Evolutionary conservation across 2,113 vertebrate species (phyloP).

Genomic region (Hippocampus abdominalis): DNA sequence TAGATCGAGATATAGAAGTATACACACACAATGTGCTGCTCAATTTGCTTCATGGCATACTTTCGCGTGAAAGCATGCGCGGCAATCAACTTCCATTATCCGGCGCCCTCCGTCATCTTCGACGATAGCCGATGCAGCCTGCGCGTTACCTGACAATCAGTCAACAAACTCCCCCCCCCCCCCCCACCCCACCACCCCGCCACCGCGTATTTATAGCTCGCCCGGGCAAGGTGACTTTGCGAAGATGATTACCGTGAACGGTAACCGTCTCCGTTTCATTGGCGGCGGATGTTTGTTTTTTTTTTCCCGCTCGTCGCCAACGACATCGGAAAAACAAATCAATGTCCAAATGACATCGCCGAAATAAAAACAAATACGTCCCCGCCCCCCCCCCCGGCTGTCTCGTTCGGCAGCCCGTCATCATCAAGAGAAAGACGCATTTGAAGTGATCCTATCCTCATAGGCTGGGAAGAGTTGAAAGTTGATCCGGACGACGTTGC

Average conservation of each 20-base stretch:
- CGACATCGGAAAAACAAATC: constrained; percentile 33
- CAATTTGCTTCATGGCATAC: background rate
- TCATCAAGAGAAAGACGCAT: constrained; percentile 10
- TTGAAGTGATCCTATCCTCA: background rate
- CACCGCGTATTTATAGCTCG: constrained; percentile 39
- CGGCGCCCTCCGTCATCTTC: background rate
- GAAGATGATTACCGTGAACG: constrained; percentile 26
- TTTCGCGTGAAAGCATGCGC: background rate
- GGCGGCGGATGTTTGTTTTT: constrained; percentile 31
- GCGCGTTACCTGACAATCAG: constrained; percentile 20
- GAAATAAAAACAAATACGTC: constrained; percentile 30
- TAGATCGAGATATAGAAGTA: no score
- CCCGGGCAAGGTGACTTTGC: constrained; percentile 52
- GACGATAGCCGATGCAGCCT: constrained; percentile 4
- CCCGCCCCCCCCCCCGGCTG: background rate
- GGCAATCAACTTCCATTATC: background rate
- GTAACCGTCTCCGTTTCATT: constrained; percentile 24
- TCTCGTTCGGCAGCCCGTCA: constrained; percentile 1
- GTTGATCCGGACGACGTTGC: background rate
- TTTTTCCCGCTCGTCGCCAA: constrained; percentile 5
- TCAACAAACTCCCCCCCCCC: constrained; percentile 20
- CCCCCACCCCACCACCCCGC: constrained; percentile 1
- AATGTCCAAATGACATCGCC: constrained; percentile 15
- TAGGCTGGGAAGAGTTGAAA: background rate
- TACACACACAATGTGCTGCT: no score